Evolutionary conservation across 2,888 invertebrate species (phyloP).

Genomic region (Conus canariensis): DNA sequence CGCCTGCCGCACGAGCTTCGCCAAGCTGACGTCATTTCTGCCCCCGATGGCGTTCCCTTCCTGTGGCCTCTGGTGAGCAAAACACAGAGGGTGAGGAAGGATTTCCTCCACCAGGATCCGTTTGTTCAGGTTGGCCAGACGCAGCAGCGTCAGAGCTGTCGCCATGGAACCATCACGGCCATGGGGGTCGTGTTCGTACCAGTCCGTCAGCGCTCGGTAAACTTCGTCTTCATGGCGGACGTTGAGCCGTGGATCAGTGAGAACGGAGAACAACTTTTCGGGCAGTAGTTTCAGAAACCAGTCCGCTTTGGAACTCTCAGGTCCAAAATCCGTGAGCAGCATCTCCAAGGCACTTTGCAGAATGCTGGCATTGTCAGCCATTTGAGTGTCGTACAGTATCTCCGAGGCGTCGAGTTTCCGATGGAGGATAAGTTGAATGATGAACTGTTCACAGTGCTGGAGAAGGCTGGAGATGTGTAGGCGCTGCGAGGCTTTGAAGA

Average conservation of each 20-base stretch:
- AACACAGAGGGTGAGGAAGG: constrained; percentile 2
- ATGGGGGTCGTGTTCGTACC: constrained; percentile 37
- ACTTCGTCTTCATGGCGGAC: constrained; percentile 34
- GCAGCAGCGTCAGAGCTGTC: constrained; percentile 4
- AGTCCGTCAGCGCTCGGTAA: constrained; percentile 32
- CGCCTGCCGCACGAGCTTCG: constrained; percentile 20
- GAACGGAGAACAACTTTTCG: not conserved
- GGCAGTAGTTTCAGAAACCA: constrained; percentile 29
- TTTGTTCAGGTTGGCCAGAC: constrained; percentile 31
- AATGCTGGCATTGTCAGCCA: not conserved
- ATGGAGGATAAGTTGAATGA: not conserved
- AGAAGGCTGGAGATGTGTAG: constrained; percentile 22
- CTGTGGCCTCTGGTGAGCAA: too few relatives aligned
- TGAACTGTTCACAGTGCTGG: constrained; percentile 9
- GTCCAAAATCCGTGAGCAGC: constrained; percentile 12
- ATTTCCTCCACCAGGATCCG: constrained; percentile 27
- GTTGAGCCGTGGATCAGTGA: constrained; percentile 33
- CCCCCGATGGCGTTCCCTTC: not conserved
- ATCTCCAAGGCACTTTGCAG: constrained; percentile 7
- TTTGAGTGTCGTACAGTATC: not conserved
- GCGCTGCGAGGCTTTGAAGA: not conserved
- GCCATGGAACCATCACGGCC: not conserved
- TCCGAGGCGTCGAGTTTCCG: not conserved
- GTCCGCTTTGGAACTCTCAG: constrained; percentile 4
- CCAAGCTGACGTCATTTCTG: not conserved